Percentiles rank a stretch among this genome's conserved stretches.
These are phyloP conservation scores for Halisarca cf. caerulea DNA, from an alignment of 37 sponge, comb jelly and placozoan genomes.

Conservation along the genomic window DNA sequence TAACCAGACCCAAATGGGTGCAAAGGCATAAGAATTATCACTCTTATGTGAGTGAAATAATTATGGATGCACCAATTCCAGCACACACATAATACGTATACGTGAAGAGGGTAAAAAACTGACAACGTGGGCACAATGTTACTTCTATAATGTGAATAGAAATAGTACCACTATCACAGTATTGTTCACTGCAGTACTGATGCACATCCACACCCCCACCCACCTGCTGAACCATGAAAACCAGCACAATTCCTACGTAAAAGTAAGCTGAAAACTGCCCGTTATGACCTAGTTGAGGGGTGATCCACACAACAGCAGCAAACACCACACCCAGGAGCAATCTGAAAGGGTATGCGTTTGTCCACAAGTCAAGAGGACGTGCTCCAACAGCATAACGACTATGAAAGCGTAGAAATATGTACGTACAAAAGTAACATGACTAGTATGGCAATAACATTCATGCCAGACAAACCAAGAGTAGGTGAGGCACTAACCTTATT, in stretches of 20 bases:
- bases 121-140: too few relatives aligned
- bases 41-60: too few relatives aligned
- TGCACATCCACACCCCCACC: too few relatives aligned
- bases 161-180: too few relatives aligned
- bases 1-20: too few relatives aligned
- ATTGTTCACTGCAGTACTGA: too few relatives aligned
- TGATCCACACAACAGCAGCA: conserved; percentile 76
- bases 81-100: too few relatives aligned
- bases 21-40: too few relatives aligned
- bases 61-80: too few relatives aligned
- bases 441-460: too few relatives aligned
- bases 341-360: conserved; percentile 67
- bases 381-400: conserved; percentile 79
- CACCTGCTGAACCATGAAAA: conserved; percentile 89
- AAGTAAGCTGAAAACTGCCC: conserved; percentile 68
- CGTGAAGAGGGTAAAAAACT: too few relatives aligned
- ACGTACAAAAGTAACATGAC: not conserved
- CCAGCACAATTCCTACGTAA: conserved; percentile 52
- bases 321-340: conserved; percentile 62
- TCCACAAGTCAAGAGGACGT: conserved; percentile 71
- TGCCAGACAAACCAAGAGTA: not conserved
- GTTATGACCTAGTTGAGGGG: conserved; percentile 36
- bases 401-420: not conserved
- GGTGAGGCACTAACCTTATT: conserved; percentile 54
- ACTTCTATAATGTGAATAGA: too few relatives aligned